A percentile compares a stretch with the other conserved stretches of the same genome.
These are phyloP conservation scores for Melanotaenia duboulayi DNA, from an alignment of 2,113 vertebrate species.

Conservation along the genomic window DNA sequence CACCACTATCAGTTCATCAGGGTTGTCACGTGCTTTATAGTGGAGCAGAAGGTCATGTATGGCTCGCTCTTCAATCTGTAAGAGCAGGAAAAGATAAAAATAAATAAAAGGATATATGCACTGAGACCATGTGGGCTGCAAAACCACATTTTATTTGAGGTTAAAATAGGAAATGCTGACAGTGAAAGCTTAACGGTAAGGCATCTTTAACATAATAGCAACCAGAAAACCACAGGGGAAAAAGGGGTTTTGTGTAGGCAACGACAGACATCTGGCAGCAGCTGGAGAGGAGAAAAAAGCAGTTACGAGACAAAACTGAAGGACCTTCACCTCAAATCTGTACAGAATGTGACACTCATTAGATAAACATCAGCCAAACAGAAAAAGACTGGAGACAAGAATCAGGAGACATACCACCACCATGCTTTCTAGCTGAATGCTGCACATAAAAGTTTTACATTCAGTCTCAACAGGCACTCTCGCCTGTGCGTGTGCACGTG, in stretches of 20 bases:
- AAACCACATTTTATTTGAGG: slow-evolving; percentile 21
- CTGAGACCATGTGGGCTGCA: not conserved
- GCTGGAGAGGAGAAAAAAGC: slow-evolving; percentile 4
- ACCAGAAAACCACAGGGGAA: slow-evolving; percentile 37
- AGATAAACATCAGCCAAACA: slow-evolving; percentile 9
- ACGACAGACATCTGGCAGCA: slow-evolving; percentile 57
- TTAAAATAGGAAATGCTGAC: slow-evolving; percentile 51
- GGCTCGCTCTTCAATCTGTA: slow-evolving; percentile 93
- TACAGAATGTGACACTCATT: slow-evolving; percentile 20
- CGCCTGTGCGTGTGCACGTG: not conserved
- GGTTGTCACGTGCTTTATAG: slow-evolving; percentile 90
- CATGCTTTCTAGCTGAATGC: not conserved
- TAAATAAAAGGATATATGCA: not conserved
- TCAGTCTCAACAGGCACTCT: not conserved
- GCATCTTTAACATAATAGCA: slow-evolving; percentile 46
- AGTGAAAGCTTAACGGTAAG: slow-evolving; percentile 35
- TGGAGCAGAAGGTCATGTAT: slow-evolving; percentile 93
- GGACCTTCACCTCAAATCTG: slow-evolving; percentile 20
- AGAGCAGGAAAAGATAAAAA: not conserved
- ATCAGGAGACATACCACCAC: not conserved
- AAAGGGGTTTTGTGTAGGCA: slow-evolving; percentile 15
- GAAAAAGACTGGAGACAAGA: not conserved
- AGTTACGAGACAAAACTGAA: not conserved
- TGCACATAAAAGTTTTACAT: slow-evolving; percentile 9
- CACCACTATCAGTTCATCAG: slow-evolving; percentile 93